These are phyloP conservation scores for Picus viridis DNA, from an alignment of 2,797 vertebrate genomes.

Conservation along the genomic window DNA sequence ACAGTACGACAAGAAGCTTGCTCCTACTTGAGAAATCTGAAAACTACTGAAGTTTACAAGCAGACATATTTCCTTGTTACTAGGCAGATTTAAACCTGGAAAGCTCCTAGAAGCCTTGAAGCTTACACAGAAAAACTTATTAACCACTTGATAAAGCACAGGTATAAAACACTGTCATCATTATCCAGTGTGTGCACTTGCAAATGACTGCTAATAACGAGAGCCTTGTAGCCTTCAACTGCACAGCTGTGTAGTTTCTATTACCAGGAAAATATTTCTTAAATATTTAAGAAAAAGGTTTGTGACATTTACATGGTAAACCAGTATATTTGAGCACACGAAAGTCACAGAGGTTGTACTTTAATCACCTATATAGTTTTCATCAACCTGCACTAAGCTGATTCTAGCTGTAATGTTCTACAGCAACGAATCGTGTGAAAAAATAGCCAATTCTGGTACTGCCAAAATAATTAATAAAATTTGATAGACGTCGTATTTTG, in stretches of 20 bases:
- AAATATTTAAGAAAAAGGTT: not conserved
- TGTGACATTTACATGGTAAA: not conserved
- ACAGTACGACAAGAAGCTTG: not conserved
- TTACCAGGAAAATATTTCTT: not conserved
- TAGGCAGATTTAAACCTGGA: not conserved
- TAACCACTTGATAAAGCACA: not conserved
- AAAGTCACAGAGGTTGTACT: not conserved
- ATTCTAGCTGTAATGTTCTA: not conserved
- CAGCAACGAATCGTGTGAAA: not conserved
- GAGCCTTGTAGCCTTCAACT: not conserved
- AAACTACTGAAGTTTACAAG: not conserved
- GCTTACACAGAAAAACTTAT: not conserved
- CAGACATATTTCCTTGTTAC: not conserved
- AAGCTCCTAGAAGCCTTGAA: not conserved
- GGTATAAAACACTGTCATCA: not conserved
- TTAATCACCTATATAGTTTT: not conserved
- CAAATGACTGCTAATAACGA: not conserved
- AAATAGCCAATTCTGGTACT: not conserved
- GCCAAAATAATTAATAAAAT: not conserved
- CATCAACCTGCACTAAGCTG: not conserved
- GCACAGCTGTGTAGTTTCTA: not conserved
- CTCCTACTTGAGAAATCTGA: not conserved
- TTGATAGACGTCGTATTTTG: not conserved
- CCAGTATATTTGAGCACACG: not conserved
- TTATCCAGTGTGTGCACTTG: not conserved